Percentiles rank a stretch among this genome's conserved stretches.
Evolutionary conservation across 2,888 invertebrate genomes (phyloP).

Genomic region (Drosophila robusta): DNA sequence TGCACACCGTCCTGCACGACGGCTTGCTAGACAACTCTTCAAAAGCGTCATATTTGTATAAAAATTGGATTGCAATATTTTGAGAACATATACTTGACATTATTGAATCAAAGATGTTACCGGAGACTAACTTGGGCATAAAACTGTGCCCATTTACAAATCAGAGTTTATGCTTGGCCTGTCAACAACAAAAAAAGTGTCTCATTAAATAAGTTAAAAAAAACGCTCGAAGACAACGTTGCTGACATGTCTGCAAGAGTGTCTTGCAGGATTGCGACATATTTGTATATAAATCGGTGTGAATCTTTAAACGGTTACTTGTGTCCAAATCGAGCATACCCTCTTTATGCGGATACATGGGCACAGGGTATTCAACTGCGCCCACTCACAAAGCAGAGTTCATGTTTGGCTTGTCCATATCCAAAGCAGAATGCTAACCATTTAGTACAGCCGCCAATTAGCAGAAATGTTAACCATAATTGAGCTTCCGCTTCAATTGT

Average conservation of each 20-base stretch:
- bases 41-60: no score
- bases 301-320: background rate
- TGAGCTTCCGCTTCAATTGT: conserved; percentile 74
- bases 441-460: conserved; percentile 71
- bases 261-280: background rate
- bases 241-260: background rate
- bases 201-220: background rate
- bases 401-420: conserved; percentile 23
- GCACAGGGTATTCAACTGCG: background rate
- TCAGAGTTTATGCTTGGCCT: no score
- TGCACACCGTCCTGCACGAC: no score
- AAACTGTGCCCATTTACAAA: no score
- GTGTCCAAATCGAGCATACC: background rate
- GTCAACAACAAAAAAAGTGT: no score
- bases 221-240: background rate
- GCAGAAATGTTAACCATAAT: conserved; percentile 58
- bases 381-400: background rate
- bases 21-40: no score
- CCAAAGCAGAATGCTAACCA: conserved; percentile 36
- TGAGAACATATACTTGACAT: no score
- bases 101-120: no score
- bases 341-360: background rate
- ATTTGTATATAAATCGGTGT: background rate
- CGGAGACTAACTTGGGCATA: no score
- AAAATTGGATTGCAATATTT: no score